phyloP scores from a whole-genome alignment of 1,140 invertebrate species.

The Drosophila saltans region DNA sequence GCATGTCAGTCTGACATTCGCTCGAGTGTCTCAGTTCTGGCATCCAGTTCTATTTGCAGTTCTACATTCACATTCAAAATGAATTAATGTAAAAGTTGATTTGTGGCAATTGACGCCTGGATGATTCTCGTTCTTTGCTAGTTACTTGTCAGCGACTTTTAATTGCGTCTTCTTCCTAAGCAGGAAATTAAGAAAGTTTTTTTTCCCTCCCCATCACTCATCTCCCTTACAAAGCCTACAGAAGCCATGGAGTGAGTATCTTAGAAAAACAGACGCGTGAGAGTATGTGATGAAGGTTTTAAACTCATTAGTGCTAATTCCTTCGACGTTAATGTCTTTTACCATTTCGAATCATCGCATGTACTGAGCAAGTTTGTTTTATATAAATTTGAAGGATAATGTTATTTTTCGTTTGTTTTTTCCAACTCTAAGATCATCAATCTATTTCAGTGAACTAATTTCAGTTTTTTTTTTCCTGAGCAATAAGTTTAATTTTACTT shows the following conservation, averaged over 20 bases:
- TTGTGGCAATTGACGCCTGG: constrained; percentile 74
- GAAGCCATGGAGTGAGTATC: neutral
- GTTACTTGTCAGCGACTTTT: constrained; percentile 63
- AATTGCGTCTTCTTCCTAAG: constrained; percentile 54
- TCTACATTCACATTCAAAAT: constrained; percentile 32
- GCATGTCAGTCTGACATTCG: constrained; percentile 65
- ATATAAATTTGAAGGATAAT: no score
- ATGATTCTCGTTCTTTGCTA: constrained; percentile 40
- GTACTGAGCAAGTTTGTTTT: no score
- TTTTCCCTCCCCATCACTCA: neutral
- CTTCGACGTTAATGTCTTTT: neutral
- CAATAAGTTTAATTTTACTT: no score
- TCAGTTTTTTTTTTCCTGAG: no score
- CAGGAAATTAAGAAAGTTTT: constrained; percentile 76
- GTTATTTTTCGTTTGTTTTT: neutral
- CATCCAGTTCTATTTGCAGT: neutral
- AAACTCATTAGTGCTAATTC: constrained; percentile 16
- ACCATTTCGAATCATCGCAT: neutral
- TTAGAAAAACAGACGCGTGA: neutral
- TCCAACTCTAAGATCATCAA: no score
- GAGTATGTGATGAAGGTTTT: neutral
- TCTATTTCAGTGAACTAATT: no score
- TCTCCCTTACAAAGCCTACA: neutral
- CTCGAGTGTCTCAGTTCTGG: constrained; percentile 32
- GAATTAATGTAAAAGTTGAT: constrained; percentile 79